These are phyloP conservation scores for Prinia subflava DNA, from an alignment of 2,113 vertebrate genomes.

Conservation along the genomic window DNA sequence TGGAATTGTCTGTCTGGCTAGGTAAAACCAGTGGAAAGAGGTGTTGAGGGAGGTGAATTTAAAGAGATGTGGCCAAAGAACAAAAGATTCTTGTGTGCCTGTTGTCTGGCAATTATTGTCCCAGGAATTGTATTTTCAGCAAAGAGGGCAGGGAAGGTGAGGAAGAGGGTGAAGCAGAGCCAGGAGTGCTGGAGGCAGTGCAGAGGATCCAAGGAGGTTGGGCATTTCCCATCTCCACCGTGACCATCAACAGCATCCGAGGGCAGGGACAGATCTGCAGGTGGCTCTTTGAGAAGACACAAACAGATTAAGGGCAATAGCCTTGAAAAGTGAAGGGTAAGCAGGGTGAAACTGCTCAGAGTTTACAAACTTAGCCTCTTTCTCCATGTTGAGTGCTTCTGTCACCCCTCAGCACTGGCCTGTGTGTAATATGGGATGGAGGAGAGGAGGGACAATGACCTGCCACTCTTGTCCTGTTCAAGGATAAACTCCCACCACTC, in stretches of 20 bases:
- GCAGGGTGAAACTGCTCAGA: background rate
- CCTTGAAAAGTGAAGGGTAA: background rate
- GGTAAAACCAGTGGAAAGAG: background rate
- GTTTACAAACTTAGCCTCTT: background rate
- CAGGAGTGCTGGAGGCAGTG: background rate
- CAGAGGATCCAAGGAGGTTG: background rate
- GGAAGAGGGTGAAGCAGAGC: background rate
- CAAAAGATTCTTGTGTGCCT: background rate
- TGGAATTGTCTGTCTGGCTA: background rate
- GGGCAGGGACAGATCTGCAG: background rate
- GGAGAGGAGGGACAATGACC: background rate
- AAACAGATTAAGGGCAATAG: background rate
- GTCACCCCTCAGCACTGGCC: background rate
- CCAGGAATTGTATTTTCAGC: background rate
- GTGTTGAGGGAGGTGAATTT: background rate
- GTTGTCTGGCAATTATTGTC: background rate
- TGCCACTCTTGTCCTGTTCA: background rate
- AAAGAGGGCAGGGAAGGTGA: background rate
- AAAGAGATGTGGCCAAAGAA: background rate
- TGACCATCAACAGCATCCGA: accelerated
- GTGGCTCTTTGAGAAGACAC: background rate
- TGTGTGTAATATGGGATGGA: accelerated
- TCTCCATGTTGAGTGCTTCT: background rate
- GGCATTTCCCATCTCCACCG: background rate
- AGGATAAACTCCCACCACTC: background rate